Evolutionary conservation across 2,888 invertebrate species (phyloP), one percentile per base, ranked within the genome.

Genomic region (Ischnus inquisitorius): DNA sequence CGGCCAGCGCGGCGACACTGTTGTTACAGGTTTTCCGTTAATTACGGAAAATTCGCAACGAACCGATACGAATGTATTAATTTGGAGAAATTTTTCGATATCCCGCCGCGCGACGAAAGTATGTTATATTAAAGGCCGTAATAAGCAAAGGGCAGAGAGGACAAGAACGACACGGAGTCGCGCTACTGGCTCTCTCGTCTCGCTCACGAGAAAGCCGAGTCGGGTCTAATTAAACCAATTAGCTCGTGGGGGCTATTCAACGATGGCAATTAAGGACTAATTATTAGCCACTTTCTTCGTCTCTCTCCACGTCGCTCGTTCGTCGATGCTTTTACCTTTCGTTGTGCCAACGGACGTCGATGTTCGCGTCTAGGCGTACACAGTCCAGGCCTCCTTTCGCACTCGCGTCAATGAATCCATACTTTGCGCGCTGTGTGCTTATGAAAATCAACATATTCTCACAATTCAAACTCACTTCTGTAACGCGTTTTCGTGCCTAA

Each of bases 161-260:
- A 60, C 72, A 25, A 25, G 46, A 46, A 57, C 25, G 60, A 60
- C 41, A 60, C 41, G 54, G 60, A 41, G 54, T 57, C 43, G 16
- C 39, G 54, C 51, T 39, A 57, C 62, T 51, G 25, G 43, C 19
- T 28, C 16, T 14, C 25, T 78, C 51, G 34, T 71, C 57, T 65
- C 60, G 41, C 67, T 62, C 67, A 72, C 76, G 76, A 84, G 88
- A 88, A 88, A 88, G 85, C 86, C 79, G 46, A 76, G 86, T 76
- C 84, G 76, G 65, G 80, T 84, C 88, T 88, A 86, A 89, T 90
- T 89, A 88, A 89, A 89, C 88, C 89, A 89, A 90, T 90, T 90
- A 89, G 87, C 83, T 48, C 81, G 77, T 64, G 75, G 82, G 82
- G 80, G 54, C 71, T 86, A 87, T 86, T 87, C 77, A 71, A 67